Evolutionary conservation across 1,140 invertebrate species (phyloP).

Genomic region (Sarcophaga peregrina): DNA sequence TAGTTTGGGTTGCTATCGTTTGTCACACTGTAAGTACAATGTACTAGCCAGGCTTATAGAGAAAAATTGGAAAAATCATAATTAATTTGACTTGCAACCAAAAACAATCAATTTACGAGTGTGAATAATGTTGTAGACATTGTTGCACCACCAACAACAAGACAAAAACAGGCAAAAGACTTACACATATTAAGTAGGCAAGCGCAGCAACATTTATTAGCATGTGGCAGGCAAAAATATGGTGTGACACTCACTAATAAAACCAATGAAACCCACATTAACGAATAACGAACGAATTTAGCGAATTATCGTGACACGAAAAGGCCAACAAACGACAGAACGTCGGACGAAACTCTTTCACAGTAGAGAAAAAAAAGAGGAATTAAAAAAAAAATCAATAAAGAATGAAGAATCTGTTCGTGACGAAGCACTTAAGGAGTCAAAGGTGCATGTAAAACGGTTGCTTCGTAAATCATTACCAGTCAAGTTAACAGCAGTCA

Average conservation of each 20-base stretch:
- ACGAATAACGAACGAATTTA: not conserved
- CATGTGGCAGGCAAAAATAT: not conserved
- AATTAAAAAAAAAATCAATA: too few species aligned
- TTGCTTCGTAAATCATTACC: slow-evolving; percentile 4
- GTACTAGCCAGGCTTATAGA: not conserved
- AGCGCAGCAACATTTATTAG: not conserved
- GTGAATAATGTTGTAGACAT: slow-evolving; percentile 18
- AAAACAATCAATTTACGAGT: slow-evolving; percentile 13
- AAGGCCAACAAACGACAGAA: not conserved
- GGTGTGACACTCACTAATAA: not conserved
- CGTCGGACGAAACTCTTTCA: too few species aligned
- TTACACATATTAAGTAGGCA: not conserved
- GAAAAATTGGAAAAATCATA: slow-evolving; percentile 15
- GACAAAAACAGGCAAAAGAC: not conserved
- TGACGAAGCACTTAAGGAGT: slow-evolving; percentile 1
- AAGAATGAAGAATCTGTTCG: not conserved
- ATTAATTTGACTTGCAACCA: not conserved
- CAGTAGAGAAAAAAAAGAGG: too few species aligned
- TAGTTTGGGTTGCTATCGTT: too few species aligned
- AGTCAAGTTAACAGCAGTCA: not conserved
- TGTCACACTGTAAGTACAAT: not conserved
- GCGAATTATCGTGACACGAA: not conserved
- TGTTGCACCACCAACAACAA: not conserved
- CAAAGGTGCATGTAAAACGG: not conserved
- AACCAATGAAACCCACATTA: not conserved